These are phyloP conservation scores for Sinosuthora webbiana DNA, from an alignment of 2,113 vertebrate species.

Conservation along the genomic window DNA sequence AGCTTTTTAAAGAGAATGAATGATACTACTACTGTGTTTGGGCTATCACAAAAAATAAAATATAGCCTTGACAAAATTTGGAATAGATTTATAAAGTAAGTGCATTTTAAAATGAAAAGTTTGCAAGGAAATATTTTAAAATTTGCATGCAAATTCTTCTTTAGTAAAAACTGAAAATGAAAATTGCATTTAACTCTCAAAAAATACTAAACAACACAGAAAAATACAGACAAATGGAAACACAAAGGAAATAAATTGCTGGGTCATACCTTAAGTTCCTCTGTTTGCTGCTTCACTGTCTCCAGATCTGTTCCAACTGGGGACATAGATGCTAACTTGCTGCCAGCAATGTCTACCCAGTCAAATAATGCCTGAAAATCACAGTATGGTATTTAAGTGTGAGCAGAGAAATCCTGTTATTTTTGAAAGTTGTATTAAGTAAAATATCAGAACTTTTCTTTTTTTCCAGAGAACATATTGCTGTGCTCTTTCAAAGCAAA, in stretches of 20 bases:
- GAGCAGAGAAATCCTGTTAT: background rate
- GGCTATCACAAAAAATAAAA: background rate
- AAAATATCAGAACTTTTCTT: background rate
- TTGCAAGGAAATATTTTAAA: background rate
- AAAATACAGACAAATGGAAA: background rate
- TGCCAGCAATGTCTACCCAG: conserved; percentile 94
- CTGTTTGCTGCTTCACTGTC: conserved; percentile 98
- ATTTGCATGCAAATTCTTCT: background rate
- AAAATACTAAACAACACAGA: background rate
- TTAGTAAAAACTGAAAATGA: background rate
- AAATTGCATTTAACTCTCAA: background rate
- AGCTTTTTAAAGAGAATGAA: background rate
- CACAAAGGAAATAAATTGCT: background rate
- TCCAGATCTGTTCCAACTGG: conserved; percentile 96
- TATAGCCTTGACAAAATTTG: background rate
- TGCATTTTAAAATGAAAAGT: background rate
- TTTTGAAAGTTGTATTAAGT: background rate
- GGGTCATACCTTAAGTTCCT: conserved; percentile 90
- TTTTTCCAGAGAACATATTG: background rate
- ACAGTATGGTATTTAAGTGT: background rate
- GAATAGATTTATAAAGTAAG: background rate
- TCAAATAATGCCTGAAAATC: conserved; percentile 91
- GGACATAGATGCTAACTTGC: conserved; percentile 93
- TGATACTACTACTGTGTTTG: background rate
- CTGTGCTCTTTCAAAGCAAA: background rate